phyloP scores from a whole-genome alignment of 2,888 invertebrate species.

The Colostygia pectinataria region DNA sequence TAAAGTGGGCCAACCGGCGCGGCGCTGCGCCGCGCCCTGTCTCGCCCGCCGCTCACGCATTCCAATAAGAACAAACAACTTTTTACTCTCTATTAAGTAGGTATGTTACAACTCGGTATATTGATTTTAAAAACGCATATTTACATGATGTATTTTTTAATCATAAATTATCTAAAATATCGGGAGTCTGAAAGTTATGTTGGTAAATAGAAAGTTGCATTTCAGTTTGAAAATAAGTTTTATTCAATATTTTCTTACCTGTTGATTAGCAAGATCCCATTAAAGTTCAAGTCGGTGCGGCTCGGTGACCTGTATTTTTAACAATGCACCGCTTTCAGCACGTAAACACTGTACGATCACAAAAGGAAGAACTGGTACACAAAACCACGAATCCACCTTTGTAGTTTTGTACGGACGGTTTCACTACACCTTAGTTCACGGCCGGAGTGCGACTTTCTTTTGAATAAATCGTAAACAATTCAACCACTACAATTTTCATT shows the following conservation, averaged over 20 bases:
- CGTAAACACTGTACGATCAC: slow-evolving; percentile 75
- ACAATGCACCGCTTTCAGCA: slow-evolving; percentile 59
- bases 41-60: slow-evolving; percentile 52
- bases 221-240: slow-evolving; percentile 18
- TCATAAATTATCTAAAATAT: slow-evolving; percentile 1
- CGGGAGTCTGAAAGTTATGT: slow-evolving; percentile 12
- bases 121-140: not conserved
- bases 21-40: slow-evolving; percentile 74
- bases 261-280: slow-evolving; percentile 80
- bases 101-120: not conserved
- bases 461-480: slow-evolving; percentile 55
- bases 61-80: slow-evolving; percentile 46
- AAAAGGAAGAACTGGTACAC: slow-evolving; percentile 74
- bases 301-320: slow-evolving; percentile 59
- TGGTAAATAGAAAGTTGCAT: slow-evolving; percentile 26
- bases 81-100: slow-evolving; percentile 8
- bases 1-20: slow-evolving; percentile 71
- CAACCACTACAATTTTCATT: slow-evolving; percentile 72
- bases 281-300: slow-evolving; percentile 65
- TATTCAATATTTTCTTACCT: slow-evolving; percentile 53
- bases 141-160: not conserved
- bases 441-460: slow-evolving; percentile 55
- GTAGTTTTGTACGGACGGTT: slow-evolving; percentile 66
- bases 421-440: slow-evolving; percentile 58
- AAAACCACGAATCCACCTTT: slow-evolving; percentile 74